Evolutionary conservation across 1,140 invertebrate genomes (phyloP).

Genomic region (Trichogramma pretiosum): DNA sequence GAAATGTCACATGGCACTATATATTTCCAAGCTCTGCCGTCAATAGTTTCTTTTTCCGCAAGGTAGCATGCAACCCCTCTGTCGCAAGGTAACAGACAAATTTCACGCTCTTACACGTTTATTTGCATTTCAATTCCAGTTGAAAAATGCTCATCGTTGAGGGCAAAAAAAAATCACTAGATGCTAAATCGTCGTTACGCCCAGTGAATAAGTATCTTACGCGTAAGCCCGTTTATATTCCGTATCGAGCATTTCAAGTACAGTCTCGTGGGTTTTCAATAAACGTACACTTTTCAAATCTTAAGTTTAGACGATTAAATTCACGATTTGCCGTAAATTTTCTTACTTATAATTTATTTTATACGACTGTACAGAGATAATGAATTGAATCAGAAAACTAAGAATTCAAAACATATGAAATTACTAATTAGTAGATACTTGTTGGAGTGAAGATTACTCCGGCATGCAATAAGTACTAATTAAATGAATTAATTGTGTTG

Average conservation of each 20-base stretch:
- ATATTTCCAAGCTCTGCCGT: no score
- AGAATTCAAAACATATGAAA: no score
- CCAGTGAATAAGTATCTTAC: background rate
- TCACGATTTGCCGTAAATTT: no score
- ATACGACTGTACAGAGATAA: no score
- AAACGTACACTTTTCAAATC: background rate
- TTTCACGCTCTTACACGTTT: conserved; percentile 8
- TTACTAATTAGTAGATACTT: no score
- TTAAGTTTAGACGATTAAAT: background rate
- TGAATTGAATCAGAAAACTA: no score
- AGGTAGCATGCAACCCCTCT: background rate
- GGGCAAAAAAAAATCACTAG: background rate
- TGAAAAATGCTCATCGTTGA: conserved; percentile 6
- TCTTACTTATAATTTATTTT: no score
- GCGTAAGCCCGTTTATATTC: background rate
- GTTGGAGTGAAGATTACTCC: no score
- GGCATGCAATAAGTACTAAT: no score
- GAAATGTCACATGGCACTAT: no score
- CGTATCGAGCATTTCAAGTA: background rate
- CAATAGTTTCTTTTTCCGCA: no score
- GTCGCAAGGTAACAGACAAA: conserved; percentile 5
- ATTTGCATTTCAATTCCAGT: conserved; percentile 17
- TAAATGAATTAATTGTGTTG: no score
- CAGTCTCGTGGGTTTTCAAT: background rate
- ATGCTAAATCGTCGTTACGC: conserved; percentile 11